A percentile compares a stretch with the other conserved stretches of the same genome.
These are phyloP conservation scores for Philonicus albiceps DNA, from an alignment of 2,888 invertebrate genomes.

Conservation along the genomic window DNA sequence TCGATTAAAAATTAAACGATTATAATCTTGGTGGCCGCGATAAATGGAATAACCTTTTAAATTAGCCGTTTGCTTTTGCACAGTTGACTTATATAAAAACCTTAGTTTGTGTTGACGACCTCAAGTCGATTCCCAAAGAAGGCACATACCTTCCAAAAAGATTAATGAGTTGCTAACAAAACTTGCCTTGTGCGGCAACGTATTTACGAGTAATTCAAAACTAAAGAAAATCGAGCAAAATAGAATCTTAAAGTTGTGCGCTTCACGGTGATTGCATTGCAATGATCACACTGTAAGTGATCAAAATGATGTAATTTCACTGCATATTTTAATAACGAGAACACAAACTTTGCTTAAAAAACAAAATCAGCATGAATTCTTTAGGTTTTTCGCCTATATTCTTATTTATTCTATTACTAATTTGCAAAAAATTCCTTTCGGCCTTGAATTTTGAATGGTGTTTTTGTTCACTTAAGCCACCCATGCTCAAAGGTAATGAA, in stretches of 20 bases:
- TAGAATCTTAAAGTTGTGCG: background rate
- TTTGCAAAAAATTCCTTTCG: background rate
- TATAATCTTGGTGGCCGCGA: background rate
- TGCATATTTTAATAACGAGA: background rate
- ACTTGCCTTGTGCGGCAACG: background rate
- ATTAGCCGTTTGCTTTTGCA: background rate
- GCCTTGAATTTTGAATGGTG: background rate
- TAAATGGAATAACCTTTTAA: background rate
- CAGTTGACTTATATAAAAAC: background rate
- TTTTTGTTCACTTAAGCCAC: background rate
- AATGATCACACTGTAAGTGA: background rate
- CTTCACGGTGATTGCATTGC: background rate
- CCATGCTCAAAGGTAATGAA: background rate
- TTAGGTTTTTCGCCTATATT: background rate
- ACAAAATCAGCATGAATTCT: background rate
- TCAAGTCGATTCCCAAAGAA: background rate
- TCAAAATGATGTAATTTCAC: background rate
- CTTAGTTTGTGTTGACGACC: background rate
- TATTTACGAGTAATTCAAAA: background rate
- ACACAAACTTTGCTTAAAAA: background rate
- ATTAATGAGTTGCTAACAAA: background rate
- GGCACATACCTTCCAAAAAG: background rate
- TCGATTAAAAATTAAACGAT: background rate
- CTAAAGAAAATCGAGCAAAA: background rate
- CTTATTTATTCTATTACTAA: background rate